Evolutionary conservation across 1,140 invertebrate genomes (phyloP).

Genomic region (Nasonia giraulti): DNA sequence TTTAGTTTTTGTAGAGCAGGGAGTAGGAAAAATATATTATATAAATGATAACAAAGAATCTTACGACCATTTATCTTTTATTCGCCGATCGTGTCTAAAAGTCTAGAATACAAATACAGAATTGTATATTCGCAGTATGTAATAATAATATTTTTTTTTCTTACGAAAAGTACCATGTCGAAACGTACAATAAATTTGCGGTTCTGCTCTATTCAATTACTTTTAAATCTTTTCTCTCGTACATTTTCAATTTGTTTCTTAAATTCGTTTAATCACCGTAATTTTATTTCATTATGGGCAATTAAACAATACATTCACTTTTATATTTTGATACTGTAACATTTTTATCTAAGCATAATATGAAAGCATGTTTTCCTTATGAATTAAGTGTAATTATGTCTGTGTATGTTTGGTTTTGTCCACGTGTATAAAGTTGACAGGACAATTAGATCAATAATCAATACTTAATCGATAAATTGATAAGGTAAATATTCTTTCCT

Average conservation of each 20-base stretch:
- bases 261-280: constrained; percentile 25
- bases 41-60: constrained; percentile 9
- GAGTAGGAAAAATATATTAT: not conserved
- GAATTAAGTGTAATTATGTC: constrained; percentile 9
- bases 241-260: constrained; percentile 22
- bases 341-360: constrained; percentile 33
- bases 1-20: too few species aligned
- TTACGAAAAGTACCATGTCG: constrained; percentile 33
- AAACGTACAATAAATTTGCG: constrained; percentile 31
- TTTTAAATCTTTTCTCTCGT: constrained; percentile 6
- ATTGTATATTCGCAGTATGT: constrained; percentile 45
- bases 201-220: not conserved
- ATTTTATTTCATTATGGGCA: constrained; percentile 37
- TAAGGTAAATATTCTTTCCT: constrained; percentile 38
- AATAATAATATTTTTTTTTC: constrained; percentile 15
- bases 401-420: constrained; percentile 28
- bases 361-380: constrained; percentile 33
- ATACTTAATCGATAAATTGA: constrained; percentile 36
- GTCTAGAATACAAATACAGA: constrained; percentile 49
- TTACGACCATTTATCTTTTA: constrained; percentile 43
- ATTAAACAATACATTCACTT: constrained; percentile 40
- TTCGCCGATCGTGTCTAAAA: constrained; percentile 35
- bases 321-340: constrained; percentile 33
- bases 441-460: constrained; percentile 33
- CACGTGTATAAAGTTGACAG: not conserved